Evolutionary conservation across 2,113 vertebrate species (phyloP), one percentile per base, ranked within the genome.

Genomic region (Scortum barcoo): DNA sequence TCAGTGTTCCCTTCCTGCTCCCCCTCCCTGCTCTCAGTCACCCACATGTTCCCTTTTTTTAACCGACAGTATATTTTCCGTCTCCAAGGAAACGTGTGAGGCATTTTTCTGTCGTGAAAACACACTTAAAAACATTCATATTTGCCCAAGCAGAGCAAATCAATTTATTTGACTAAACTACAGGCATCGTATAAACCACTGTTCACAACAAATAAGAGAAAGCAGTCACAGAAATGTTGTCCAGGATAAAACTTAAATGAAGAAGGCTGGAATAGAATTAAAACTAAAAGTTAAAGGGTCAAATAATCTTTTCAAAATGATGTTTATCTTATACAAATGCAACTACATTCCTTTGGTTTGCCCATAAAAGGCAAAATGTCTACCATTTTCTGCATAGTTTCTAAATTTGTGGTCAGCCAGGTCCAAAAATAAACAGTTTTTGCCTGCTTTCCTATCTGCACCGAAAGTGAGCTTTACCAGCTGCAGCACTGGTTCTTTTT

Each of bases 301-400:
- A 20, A 84, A 40, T 42, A 68, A 48, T 66, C 38, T 50, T 58
- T 46, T 36, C 6, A 66, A 30, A 84, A 53, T 13, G 3, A 56
- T 33, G 13, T 72, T 58, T 26, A 46, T 26, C 77, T 72, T 42
- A 11, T 38, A 38, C 74, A 53, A 7, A 70, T 72, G 40, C 76
- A 60, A 33, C 63, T 11, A 69, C 77, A 90, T 91, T 82, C 62
- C 71, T 90, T 89, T 84, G 88, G 87, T 91, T 84, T 91, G 56
- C 38, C 91, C 38, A 86, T 91, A 88, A 91, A 90, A 90, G 93
- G 89, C 77, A 70, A 5, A 53, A 38, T 70, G 81, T 10, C 54
- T 56, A 7, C 44, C 30, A 83, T 65, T 75, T 67, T 22, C 79
- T 88, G 81, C 84, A 83, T 87, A 89, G 65, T 85, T 81, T 91